These are phyloP conservation scores for Seriola quinqueradiata DNA, from an alignment of 2,113 vertebrate genomes.

Conservation along the genomic window DNA sequence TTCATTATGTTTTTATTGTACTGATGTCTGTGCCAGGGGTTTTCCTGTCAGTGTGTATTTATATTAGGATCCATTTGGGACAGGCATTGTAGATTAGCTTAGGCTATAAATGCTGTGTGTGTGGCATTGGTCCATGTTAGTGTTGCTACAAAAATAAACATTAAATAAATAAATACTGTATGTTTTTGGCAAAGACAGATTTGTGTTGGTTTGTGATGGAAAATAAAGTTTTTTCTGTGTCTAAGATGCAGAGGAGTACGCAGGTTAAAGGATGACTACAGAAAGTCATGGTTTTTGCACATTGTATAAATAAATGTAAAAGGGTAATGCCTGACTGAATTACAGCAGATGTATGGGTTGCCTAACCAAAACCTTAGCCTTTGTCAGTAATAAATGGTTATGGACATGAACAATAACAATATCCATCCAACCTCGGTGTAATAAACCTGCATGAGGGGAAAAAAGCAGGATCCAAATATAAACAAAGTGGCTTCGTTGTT, in stretches of 20 bases:
- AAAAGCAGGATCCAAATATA: conserved; percentile 40
- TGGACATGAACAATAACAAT: conserved; percentile 24
- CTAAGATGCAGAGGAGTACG: not conserved
- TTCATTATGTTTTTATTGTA: not conserved
- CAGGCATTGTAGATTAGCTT: not conserved
- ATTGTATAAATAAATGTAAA: not conserved
- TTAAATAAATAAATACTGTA: conserved; percentile 12
- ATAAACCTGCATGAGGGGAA: conserved; percentile 9
- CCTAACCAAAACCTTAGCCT: conserved; percentile 12
- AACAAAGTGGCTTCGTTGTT: conserved; percentile 43
- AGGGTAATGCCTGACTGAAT: not conserved
- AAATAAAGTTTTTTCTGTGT: not conserved
- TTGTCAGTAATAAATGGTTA: conserved; percentile 37
- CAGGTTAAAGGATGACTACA: not conserved
- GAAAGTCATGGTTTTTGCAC: not conserved
- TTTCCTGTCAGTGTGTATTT: not conserved
- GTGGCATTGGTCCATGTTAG: not conserved
- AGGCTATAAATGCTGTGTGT: not conserved
- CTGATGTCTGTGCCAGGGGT: no score
- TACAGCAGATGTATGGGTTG: conserved; percentile 9
- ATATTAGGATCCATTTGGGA: not conserved
- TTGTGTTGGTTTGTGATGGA: not conserved
- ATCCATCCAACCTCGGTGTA: not conserved
- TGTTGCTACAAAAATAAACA: not conserved
- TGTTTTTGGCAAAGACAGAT: not conserved